These are phyloP conservation scores for Yponomeuta plumbellus DNA, from an alignment of 2,888 invertebrate genomes.

Conservation along the genomic window DNA sequence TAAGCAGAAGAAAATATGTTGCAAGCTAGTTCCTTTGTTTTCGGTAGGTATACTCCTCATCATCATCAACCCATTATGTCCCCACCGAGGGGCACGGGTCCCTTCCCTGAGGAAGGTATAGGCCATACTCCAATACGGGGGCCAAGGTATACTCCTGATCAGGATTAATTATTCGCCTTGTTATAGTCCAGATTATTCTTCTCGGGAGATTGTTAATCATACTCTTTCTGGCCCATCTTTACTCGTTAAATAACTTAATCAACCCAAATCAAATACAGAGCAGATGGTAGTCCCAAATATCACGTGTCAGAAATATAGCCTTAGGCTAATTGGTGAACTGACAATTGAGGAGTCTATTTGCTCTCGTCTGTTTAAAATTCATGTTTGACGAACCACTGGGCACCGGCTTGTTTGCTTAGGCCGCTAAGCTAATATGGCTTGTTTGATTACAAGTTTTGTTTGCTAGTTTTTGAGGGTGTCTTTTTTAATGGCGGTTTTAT, in stretches of 20 bases:
- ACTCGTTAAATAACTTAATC: background rate
- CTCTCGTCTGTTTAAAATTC: slow-evolving; percentile 49
- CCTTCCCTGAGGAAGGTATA: too few relatives aligned
- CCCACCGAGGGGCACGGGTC: too few relatives aligned
- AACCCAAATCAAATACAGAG: slow-evolving; percentile 3
- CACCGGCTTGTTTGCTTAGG: slow-evolving; percentile 46
- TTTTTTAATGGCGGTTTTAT: slow-evolving; percentile 32
- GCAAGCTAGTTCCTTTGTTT: too few relatives aligned
- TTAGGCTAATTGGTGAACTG: slow-evolving; percentile 57
- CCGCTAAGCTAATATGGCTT: slow-evolving; percentile 52
- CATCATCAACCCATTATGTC: too few relatives aligned
- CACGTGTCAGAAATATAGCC: slow-evolving; percentile 42
- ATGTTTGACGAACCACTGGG: slow-evolving; percentile 35
- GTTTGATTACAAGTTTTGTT: slow-evolving; percentile 31
- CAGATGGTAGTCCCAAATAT: slow-evolving; percentile 25
- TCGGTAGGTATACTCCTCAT: too few relatives aligned
- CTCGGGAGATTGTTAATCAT: too few relatives aligned
- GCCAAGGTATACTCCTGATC: too few relatives aligned
- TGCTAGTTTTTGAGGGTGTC: slow-evolving; percentile 31
- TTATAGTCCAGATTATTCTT: too few relatives aligned
- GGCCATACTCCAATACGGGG: too few relatives aligned
- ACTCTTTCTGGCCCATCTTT: too few relatives aligned
- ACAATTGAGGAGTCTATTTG: slow-evolving; percentile 37
- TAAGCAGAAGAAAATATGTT: too few relatives aligned
- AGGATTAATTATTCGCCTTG: too few relatives aligned